Base-by-base conservation (phyloP, 2,888 invertebrate species). In the Bombylius discolor region DNA sequence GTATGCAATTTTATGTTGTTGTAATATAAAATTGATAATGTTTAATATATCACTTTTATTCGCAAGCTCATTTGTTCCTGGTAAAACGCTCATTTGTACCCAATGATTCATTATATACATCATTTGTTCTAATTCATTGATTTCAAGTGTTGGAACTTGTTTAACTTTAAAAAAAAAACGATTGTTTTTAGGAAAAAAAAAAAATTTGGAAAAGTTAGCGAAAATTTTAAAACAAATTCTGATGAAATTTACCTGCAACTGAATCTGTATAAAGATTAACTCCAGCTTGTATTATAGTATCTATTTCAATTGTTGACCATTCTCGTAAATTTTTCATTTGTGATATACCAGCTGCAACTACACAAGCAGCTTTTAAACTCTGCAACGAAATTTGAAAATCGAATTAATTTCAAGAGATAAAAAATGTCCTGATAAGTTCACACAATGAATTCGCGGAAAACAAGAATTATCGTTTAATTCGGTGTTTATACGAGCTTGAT, bases 301-400 rank as follows among this genome's bases (percentile, higher is more conserved):
- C 57, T 9, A 63, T 45, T n/a, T 57, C 59, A 44, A 53, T 59
- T 12, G 53, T 59, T 8, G 58, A 60, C 63, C 63, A 63, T 1
- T 49, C 32, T 13, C 44, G 9, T 1, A 59, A 59, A 0, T 53
- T 47, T n/a, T 53, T 58, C 1, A 63, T 47, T 31, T 49, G 34
- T 8, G 58, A 59, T 36, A 62, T 49, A 4, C 57, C 63, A 32
- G 60, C 56, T 9, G 60, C 57, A 36, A 59, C 58, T 2, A 62
- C 46, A 49, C 62, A 62, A 8, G 62, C 54, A 12, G 63, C 62
- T 52, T 58, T 59, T 4, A 60, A n/a, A 34, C 61, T 56, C 63
- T 63, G 14, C 9, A 55, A 47, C 49, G 23, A 23, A 23, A 23
- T 23, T 23, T 23, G 23, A 23, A 23, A 23, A 23, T 23, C 3